Base-by-base conservation (phyloP, 1,140 invertebrate species). In the Colletes latitarsis region DNA sequence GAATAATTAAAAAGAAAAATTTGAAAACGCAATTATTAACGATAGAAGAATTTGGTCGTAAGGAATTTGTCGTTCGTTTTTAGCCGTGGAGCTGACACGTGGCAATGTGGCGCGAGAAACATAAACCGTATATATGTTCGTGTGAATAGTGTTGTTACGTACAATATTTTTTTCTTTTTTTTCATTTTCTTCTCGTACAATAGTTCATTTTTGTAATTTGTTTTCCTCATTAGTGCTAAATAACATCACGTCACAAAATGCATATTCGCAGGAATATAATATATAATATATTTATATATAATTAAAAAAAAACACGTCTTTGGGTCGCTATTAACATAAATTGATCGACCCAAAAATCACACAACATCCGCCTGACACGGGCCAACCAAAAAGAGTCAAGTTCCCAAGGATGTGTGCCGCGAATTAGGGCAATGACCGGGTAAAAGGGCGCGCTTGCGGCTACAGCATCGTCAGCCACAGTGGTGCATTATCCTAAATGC, bases 211-310 rank as follows among this genome's bases (percentile, higher is more conserved):
- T 81, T 64, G 76, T 87, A 86, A 92, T 94, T 91, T 90, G 90
- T 93, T 92, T 93, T 85, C 90, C 79, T 89, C 73, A 66, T 88
- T 89, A 96, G 94, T 94, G 95, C 95, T 96, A 96, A 96, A 96
- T 95, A 96, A 96, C 95, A 96, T 96, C 95, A 96, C 95, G 95
- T 96, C 95, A 95, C 95, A 96, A 96, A 92, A 92, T 92, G 92
- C 95, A 95, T 95, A 95, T 96, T 94, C 95, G 95, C 95, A 95
- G 95, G 94, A 95, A 96, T 96, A 96, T 95, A 96, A 96, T 96
- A 96, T 95, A 95, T 95, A 95, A 95, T 95, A 96, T 94, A 94
- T 94, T 93, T 94, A 95, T 95, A 95, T 95, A 94, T 95, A 95
- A 94, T 95, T 90, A 90, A 90, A 90, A 90, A 90, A 90, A 89